Evolutionary conservation across 2,888 invertebrate genomes (phyloP), one percentile per base, ranked within the genome.

Genomic region (Agonum fuliginosum): DNA sequence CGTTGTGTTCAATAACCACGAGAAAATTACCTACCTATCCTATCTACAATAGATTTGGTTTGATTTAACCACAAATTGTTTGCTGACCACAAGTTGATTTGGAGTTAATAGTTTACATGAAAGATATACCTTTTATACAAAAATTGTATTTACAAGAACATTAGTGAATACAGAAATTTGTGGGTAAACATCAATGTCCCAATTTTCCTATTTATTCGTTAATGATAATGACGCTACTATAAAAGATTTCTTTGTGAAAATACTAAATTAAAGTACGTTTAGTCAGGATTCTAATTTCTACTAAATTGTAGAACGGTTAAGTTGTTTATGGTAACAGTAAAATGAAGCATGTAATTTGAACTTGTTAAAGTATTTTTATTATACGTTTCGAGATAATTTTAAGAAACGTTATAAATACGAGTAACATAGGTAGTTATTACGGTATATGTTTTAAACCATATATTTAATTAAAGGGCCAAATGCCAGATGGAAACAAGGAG

Each of bases 351-450:
- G 17, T 62, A 62, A 62, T 62, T 62, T 58, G 5, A 30, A 62
- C 30, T 62, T 62, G 58, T 62, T 62, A 62, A 46, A 62, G n/a
- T n/a, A 54, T 54, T 54, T 54, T 54, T 54, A 54, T 54, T 54
- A 54, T 54, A 54, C 12, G 12, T 12, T n/a, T 54, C 12, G n/a
- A 12, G 4, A 12, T 1, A 2, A 5, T 14, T 12, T 43, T 43
- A 43, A 43, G 43, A 14, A 43, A n/a, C n/a, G n/a, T n/a, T n/a
- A n/a, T n/a, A n/a, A n/a, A n/a, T n/a, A n/a, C n/a, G n/a, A n/a
- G n/a, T n/a, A n/a, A n/a, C n/a, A n/a, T n/a, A n/a, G n/a, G n/a
- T n/a, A n/a, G n/a, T n/a, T n/a, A n/a, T n/a, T n/a, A n/a, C n/a
- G n/a, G n/a, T n/a, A n/a, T n/a, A n/a, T n/a, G n/a, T n/a, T n/a